Base-by-base conservation (phyloP, 2,113 vertebrate genomes). In the Columba livia region DNA sequence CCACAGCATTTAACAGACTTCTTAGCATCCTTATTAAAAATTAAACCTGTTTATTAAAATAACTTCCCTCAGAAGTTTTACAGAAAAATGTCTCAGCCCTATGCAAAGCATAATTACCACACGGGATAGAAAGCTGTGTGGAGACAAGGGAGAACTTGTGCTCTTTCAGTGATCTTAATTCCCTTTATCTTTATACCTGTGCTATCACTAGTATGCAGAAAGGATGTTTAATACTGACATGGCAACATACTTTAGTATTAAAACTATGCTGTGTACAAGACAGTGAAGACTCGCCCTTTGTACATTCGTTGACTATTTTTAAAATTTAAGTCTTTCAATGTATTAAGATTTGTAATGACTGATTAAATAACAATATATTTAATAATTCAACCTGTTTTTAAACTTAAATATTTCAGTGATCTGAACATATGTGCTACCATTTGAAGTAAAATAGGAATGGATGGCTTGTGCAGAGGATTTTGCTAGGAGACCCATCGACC, bases 21-120 rank as follows among this genome's bases (percentile, higher is more conserved):
- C 66, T 89, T 75, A 75, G 57, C 65, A 86, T 67, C 48, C 29
- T 94, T 67, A 90, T 74, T 90, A 90, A 92, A 93, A 90, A 79
- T 85, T 26, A 89, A 79, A 69, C 26, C 67, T 84, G 29, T 71
- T 92, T 75, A 89, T 93, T 94, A 86, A 88, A 95, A 92, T 80
- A 32, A 70, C 15, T 88, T 73, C 42, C 64, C 56, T 94, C 48
- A 81, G 72, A 92, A 90, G 32, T 83, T 84, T 90, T 62, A 69
- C 32, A 89, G 56, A 31, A 81, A 88, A 47, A 26, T 23, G 24
- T 84, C 56, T 92, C 32, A 51, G 48, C 38, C 32, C 48, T 88
- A 60, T 84, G 69, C 69, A 93, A 94, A 94, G 50, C 3, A 5
- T 31, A 74, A 3, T 50, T 57, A 83, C 36, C 24, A 70, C 58